phyloP scores from a whole-genome alignment of 2,888 invertebrate genomes.

The Eupsilia transversa region DNA sequence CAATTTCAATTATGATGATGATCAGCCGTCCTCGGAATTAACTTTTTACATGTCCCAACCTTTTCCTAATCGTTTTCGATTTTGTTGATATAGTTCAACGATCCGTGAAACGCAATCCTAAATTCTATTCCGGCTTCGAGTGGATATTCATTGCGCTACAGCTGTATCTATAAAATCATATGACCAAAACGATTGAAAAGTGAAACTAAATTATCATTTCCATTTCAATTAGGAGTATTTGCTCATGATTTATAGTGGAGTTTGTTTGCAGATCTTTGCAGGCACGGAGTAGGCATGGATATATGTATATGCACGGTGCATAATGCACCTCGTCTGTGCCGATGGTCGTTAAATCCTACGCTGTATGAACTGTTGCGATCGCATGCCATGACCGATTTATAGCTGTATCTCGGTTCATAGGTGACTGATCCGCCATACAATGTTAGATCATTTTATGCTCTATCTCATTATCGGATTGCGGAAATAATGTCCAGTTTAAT shows the following conservation, averaged over 20 bases:
- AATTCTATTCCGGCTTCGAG: constrained; percentile 54
- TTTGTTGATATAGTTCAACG: constrained; percentile 60
- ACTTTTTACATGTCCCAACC: constrained; percentile 59
- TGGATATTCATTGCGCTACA: constrained; percentile 51
- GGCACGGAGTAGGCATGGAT: constrained; percentile 17
- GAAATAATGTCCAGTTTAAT: constrained; percentile 38
- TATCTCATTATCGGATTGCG: constrained; percentile 39
- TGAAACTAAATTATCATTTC: constrained; percentile 54
- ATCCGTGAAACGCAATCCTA: constrained; percentile 62
- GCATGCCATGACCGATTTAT: constrained; percentile 79
- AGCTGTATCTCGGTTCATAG: constrained; percentile 74
- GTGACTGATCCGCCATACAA: constrained; percentile 76
- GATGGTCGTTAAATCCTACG: constrained; percentile 71
- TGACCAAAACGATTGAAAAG: constrained; percentile 52
- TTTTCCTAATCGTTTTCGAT: constrained; percentile 65
- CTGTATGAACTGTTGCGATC: constrained; percentile 73
- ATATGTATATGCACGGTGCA: constrained; percentile 50
- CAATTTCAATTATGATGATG: constrained; percentile 41
- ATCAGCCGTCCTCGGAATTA: constrained; percentile 40
- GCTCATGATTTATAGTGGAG: constrained; percentile 44
- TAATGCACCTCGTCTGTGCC: constrained; percentile 62
- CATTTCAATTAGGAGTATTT: constrained; percentile 49
- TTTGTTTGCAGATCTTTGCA: constrained; percentile 38
- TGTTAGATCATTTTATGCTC: constrained; percentile 67
- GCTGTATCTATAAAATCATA: constrained; percentile 48